A percentile compares a stretch with the other conserved stretches of the same genome.
These are phyloP conservation scores for Callaeas wilsoni DNA, from an alignment of 2,113 vertebrate genomes.

Conservation along the genomic window DNA sequence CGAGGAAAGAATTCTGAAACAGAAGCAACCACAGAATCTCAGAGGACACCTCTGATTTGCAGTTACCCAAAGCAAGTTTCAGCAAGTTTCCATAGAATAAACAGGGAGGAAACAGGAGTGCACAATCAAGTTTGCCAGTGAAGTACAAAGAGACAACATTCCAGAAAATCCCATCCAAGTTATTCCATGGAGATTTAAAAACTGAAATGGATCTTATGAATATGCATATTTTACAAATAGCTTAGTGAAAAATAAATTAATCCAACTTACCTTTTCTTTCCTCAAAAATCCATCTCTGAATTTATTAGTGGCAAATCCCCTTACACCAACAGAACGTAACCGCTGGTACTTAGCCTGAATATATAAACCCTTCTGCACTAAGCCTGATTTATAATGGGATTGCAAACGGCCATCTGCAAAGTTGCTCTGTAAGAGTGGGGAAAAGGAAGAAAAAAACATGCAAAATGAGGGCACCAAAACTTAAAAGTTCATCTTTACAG, in stretches of 20 bases:
- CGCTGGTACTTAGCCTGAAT: slow-evolving; percentile 79
- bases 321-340: slow-evolving; percentile 70
- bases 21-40: not conserved
- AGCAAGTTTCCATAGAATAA: not conserved
- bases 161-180: not conserved
- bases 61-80: not conserved
- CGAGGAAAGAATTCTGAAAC: not conserved
- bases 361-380: slow-evolving; percentile 73
- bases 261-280: slow-evolving; percentile 72
- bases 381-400: slow-evolving; percentile 65
- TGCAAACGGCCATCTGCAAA: slow-evolving; percentile 64
- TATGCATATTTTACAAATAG: not conserved
- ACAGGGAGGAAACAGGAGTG: not conserved
- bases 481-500: not conserved
- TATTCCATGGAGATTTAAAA: not conserved
- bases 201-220: not conserved
- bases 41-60: not conserved
- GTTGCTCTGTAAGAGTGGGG: slow-evolving; percentile 57
- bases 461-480: not conserved
- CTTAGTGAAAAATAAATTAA: slow-evolving; percentile 28
- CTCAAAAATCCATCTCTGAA: slow-evolving; percentile 72
- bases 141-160: not conserved
- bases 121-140: not conserved
- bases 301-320: slow-evolving; percentile 74
- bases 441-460: not conserved